Conservation (phyloP, 2,113 vertebrate species). For the Thalassoma bifasciatum region DNA sequence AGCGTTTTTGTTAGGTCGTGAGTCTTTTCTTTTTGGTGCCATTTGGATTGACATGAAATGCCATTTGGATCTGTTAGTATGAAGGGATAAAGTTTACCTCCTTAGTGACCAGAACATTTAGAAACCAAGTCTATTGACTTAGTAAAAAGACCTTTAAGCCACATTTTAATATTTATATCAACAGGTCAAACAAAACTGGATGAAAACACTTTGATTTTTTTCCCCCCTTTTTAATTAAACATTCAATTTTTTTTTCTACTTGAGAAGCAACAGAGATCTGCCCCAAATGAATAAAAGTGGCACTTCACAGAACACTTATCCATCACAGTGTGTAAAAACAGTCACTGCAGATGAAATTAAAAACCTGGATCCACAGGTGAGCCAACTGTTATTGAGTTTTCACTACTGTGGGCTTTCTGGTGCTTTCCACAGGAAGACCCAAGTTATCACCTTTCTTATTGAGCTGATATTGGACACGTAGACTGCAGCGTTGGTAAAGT, state of each 20-base stretch:
- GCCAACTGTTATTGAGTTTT: constrained; percentile 48
- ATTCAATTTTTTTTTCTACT: too few relatives aligned
- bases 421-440: constrained; percentile 77
- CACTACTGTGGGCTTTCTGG: constrained; percentile 65
- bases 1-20: background rate
- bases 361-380: constrained; percentile 64
- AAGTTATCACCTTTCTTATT: constrained; percentile 23
- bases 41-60: too few relatives aligned
- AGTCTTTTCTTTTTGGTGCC: background rate
- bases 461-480: background rate
- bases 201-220: background rate
- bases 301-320: background rate
- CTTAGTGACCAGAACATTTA: too few relatives aligned
- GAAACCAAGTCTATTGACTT: background rate
- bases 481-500: background rate
- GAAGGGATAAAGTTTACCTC: too few relatives aligned
- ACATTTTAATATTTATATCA: background rate
- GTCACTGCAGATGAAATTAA: constrained; percentile 47
- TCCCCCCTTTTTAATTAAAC: too few relatives aligned
- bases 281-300: background rate
- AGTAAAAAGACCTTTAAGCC: background rate
- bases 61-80: too few relatives aligned
- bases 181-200: background rate
- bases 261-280: constrained; percentile 30
- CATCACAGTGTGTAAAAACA: constrained; percentile 2